Evolutionary conservation across 2,113 vertebrate species (phyloP), one percentile per base, ranked within the genome.

Genomic region (Etheostoma cragini): DNA sequence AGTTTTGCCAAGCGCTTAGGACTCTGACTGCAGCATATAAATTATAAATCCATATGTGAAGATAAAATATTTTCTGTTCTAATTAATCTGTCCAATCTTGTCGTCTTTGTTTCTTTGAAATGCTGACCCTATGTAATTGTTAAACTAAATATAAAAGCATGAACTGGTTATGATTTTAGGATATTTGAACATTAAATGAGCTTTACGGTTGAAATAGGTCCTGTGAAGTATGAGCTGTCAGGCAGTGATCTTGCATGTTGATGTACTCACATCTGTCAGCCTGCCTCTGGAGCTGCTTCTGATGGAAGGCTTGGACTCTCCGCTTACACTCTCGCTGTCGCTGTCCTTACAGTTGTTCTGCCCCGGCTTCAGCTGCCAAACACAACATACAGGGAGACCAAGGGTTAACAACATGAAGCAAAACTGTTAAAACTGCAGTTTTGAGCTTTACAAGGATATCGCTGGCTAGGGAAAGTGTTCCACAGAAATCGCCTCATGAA

Each of bases 291-390:
- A 98, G 90, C 96, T 97, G 94, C 96, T 97, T 87, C 96, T 93
- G 72, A 95, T 94, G 77, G 96, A 98, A 8, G 96, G 96, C 90
- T 98, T 99, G 6, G 96, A 96, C 79, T 96, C 95, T 17, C 95
- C 95, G 3, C 96, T 97, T 24, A 92, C 95, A 0, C 96, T 97
- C 72, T 98, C 98, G 0, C 96, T 98, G 94, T 98, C 97, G 10
- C 97, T 98, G 95, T 96, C 96, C 78, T 97, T 96, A 91, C 96
- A 96, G 94, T 97, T 96, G 94, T 96, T 96, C 93, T 97, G 96
- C 22, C 96, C 97, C 0, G 97, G 90, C 90, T 97, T 99, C 91
- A 98, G 95, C 98, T 99, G 73, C 52, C 90, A 89, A 30, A 86
- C 4, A 92, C 53, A 90, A 78, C 14, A 90, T 56, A 91, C 15